Evolutionary conservation across 1,140 invertebrate species (phyloP).

Genomic region (Leptinotarsa lineolata): DNA sequence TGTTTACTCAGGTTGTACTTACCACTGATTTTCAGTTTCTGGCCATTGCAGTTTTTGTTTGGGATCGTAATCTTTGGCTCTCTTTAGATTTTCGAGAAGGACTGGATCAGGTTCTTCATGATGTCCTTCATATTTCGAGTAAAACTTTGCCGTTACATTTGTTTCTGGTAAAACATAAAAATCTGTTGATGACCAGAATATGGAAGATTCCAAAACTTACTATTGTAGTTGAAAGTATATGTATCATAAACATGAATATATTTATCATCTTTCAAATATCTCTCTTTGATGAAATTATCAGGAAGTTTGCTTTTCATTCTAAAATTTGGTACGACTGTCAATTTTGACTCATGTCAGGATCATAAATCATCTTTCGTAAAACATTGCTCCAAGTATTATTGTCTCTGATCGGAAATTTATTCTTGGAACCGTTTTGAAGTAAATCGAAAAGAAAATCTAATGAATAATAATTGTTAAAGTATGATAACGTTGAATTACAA

Average conservation of each 20-base stretch:
- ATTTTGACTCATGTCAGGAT: no score
- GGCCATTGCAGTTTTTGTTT: conserved; percentile 44
- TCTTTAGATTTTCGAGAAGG: conserved; percentile 39
- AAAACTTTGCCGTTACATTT: conserved; percentile 45
- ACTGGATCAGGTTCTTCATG: conserved; percentile 34
- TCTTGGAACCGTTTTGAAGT: no score
- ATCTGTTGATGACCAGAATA: neutral
- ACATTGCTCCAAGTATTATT: no score
- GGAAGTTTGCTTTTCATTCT: conserved; percentile 23
- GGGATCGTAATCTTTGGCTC: conserved; percentile 38
- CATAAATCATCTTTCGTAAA: no score
- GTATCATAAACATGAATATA: conserved; percentile 44
- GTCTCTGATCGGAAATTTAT: no score
- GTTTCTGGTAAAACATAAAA: conserved; percentile 33
- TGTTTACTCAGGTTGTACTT: neutral
- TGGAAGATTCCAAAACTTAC: conserved; percentile 33
- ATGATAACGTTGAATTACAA: no score
- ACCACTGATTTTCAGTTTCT: conserved; percentile 48
- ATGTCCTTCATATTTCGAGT: conserved; percentile 45
- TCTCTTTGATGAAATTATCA: conserved; percentile 43
- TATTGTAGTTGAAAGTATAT: conserved; percentile 43
- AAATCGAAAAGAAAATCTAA: no score
- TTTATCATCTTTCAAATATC: conserved; percentile 42
- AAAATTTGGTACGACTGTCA: no score
- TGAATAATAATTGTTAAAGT: no score